Evolutionary conservation across 2,113 vertebrate species (phyloP), one percentile per base, ranked within the genome.

Genomic region (Monopterus albus): DNA sequence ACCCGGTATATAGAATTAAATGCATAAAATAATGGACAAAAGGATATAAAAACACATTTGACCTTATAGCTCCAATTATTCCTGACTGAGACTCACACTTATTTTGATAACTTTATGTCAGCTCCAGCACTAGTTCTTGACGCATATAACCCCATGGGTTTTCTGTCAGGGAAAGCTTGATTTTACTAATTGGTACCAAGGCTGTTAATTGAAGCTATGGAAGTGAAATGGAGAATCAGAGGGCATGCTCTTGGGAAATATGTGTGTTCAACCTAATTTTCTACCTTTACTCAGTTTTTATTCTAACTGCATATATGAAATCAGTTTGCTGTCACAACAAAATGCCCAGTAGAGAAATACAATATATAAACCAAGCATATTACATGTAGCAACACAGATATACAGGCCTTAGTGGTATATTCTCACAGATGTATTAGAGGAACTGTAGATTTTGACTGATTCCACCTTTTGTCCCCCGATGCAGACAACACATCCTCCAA

Each of bases 141-240:
- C 85, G 83, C 72, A 67, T 49, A 75, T 60, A 85, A 67, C 81
- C 91, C 82, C 80, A 35, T 63, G 87, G 85, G 83, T 47, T 60
- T 88, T 81, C 75, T 75, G 62, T 86, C 71, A 83, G 73, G 58
- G 39, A 82, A 84, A 64, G 76, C 72, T 90, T 90, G 83, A 90
- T 88, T 88, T 90, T 81, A 71, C 84, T 92, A 91, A 92, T 91
- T 91, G 90, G 86, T 87, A 89, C 70, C 87, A 83, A 85, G 79
- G 85, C 79, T 87, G 78, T 87, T 89, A 92, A 91, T 90, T 91
- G 91, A 84, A 81, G 84, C 76, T 85, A 75, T 78, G 79, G 74
- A 90, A 90, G 84, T 78, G 75, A 86, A 77, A 80, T 72, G 40
- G 69, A 75, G 73, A 87, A 86, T 78, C 29, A 6, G 53, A 76